Evolutionary conservation across 2,797 vertebrate species (phyloP).

Genomic region (Lagocephalus sceleratus): DNA sequence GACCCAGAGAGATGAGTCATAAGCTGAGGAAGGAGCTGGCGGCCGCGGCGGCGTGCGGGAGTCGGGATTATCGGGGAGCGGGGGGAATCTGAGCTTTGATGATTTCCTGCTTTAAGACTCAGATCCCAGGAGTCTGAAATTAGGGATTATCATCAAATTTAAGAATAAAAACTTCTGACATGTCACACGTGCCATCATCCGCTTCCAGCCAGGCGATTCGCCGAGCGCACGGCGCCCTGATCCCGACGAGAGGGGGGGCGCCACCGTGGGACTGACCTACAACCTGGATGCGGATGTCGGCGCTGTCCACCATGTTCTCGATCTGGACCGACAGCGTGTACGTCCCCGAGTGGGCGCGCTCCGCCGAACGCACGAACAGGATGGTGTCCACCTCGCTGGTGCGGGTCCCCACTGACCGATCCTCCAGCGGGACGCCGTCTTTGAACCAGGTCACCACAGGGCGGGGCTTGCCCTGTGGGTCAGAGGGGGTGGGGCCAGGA

Average conservation of each 20-base stretch:
- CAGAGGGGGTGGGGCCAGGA: background rate
- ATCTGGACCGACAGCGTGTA: conserved; percentile 84
- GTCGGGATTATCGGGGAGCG: conserved; percentile 49
- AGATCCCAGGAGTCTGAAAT: conserved; percentile 55
- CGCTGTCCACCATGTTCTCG: conserved; percentile 83
- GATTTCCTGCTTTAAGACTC: conserved; percentile 48
- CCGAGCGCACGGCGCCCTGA: background rate
- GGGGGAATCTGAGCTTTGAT: conserved; percentile 61
- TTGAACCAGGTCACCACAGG: conserved; percentile 84
- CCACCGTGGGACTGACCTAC: conserved; percentile 76
- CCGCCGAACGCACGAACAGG: conserved; percentile 84
- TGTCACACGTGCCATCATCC: conserved; percentile 53
- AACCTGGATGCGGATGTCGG: conserved; percentile 79
- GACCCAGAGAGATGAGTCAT: conserved; percentile 50
- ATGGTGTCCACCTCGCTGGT: conserved; percentile 82
- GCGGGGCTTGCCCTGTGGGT: conserved; percentile 84
- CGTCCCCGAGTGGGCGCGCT: conserved; percentile 80
- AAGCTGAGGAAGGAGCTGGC: conserved; percentile 41
- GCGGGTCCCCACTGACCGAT: conserved; percentile 70
- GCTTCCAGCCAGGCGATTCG: conserved; percentile 44
- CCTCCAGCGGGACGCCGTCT: conserved; percentile 76
- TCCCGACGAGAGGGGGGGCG: conserved; percentile 20
- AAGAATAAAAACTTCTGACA: conserved; percentile 35
- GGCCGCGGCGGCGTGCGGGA: conserved; percentile 37
- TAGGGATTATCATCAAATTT: conserved; percentile 67